Percentiles rank a stretch among this genome's conserved stretches.
These are phyloP conservation scores for Dryomyza anilis DNA, from an alignment of 2,888 invertebrate species.

Conservation along the genomic window DNA sequence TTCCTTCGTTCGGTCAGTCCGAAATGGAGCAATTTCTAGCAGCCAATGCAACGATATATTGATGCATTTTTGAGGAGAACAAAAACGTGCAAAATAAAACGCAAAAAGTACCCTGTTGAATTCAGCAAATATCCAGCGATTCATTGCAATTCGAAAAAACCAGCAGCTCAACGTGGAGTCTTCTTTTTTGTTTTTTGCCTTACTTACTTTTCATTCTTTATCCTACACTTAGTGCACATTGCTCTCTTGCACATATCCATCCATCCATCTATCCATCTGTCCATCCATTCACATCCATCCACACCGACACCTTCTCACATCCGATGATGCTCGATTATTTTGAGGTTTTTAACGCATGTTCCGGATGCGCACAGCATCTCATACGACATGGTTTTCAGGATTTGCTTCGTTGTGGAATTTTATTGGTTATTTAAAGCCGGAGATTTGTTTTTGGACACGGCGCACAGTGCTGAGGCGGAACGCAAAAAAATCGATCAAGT, in stretches of 20 bases:
- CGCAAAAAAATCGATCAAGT: not conserved
- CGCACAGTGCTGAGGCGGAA: not conserved
- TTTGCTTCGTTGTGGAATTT: slow-evolving; percentile 11
- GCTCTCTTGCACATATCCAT: not conserved
- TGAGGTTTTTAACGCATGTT: slow-evolving; percentile 22
- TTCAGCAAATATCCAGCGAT: not conserved
- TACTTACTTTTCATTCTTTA: not conserved
- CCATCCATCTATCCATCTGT: too few species aligned
- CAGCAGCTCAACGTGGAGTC: too few species aligned
- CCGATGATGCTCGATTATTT: slow-evolving; percentile 1
- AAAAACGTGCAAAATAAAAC: not conserved
- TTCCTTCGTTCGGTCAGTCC: too few species aligned
- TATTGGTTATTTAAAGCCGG: slow-evolving; percentile 10
- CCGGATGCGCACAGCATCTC: not conserved
- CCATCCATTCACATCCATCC: too few species aligned
- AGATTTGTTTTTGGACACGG: not conserved
- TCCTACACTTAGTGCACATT: not conserved
- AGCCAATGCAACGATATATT: not conserved
- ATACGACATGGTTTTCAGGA: slow-evolving; percentile 5
- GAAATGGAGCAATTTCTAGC: not conserved
- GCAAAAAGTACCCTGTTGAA: too few species aligned
- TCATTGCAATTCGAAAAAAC: not conserved
- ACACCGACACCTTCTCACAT: not conserved
- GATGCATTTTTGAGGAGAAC: not conserved
- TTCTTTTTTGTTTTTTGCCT: too few species aligned